Evolutionary conservation across 2,888 invertebrate genomes (phyloP).

Genomic region (Ganaspis brasiliensis): DNA sequence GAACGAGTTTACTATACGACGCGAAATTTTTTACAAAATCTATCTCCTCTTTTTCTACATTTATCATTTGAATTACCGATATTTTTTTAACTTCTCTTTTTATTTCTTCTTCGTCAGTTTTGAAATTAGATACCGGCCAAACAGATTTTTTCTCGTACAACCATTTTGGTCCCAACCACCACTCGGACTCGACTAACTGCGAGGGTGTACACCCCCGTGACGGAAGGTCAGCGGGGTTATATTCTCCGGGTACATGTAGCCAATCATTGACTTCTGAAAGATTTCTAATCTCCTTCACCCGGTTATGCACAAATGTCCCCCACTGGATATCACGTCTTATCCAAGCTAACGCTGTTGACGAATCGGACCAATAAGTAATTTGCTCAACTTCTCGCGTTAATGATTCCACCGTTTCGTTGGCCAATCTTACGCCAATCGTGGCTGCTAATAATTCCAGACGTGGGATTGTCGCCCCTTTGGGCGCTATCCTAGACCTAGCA

Average conservation of each 20-base stretch:
- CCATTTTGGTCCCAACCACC: slow-evolving; percentile 74
- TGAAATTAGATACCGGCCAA: slow-evolving; percentile 60
- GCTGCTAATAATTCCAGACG: slow-evolving; percentile 71
- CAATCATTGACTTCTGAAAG: slow-evolving; percentile 52
- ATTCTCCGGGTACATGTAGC: slow-evolving; percentile 67
- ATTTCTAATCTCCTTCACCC: slow-evolving; percentile 64
- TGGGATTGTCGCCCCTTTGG: slow-evolving; percentile 67
- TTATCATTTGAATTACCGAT: slow-evolving; percentile 2
- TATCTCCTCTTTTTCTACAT: neutral
- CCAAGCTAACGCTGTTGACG: slow-evolving; percentile 36
- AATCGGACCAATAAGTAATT: slow-evolving; percentile 66
- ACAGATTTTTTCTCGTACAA: slow-evolving; percentile 53
- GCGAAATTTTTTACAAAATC: neutral
- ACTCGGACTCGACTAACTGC: slow-evolving; percentile 65
- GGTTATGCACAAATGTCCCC: slow-evolving; percentile 66
- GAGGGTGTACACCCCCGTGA: slow-evolving; percentile 68
- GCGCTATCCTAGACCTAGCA: slow-evolving; percentile 69
- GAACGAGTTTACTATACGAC: neutral
- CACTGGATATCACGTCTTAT: slow-evolving; percentile 60
- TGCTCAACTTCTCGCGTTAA: slow-evolving; percentile 40
- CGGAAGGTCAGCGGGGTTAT: slow-evolving; percentile 72
- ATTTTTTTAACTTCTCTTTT: slow-evolving; percentile 54
- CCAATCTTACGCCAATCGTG: slow-evolving; percentile 62
- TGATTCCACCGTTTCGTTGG: slow-evolving; percentile 14
- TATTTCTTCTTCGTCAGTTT: slow-evolving; percentile 49